Evolutionary conservation across 2,113 vertebrate species (phyloP), one percentile per base, ranked within the genome.

Genomic region (Turnix velox): DNA sequence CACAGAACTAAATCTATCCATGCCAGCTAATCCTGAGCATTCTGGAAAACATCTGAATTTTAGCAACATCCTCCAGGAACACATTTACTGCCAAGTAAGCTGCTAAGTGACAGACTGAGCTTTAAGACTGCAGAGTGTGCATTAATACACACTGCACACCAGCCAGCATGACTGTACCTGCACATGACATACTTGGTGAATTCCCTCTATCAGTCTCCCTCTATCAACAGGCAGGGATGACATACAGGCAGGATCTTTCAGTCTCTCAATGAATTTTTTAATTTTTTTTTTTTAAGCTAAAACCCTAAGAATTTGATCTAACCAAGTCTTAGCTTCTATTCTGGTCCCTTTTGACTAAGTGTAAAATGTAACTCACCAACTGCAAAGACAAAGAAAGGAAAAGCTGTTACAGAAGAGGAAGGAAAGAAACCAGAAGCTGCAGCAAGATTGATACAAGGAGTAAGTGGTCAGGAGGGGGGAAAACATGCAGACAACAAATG

Each of bases 311-410:
- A 81, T 19, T 40, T 45, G 8, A 49, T 39, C 25, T 84, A 61
- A 69, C 8, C 28, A 49, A 86, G 18, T 54, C 90, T 69, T 55
- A 58, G 46, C 37, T 84, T 79, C 58, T 72, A 5, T 10, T 62
- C 39, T 37, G 28, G 23, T 68, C 19, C 27, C 24, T 63, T 59
- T 68, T 28, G 40, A 59, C 37, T 10, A 17, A 88, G 49, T 2
- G 19, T 40, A 66, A 88, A 94, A 80, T 4, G 7, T 25, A 57
- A 67, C 4, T 31, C 1, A 1, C 18, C 35, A 87, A 45, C 19
- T 2, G 4, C 55, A 57, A 88, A 94, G 75, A 96, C 93, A 95
- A 96, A 95, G 92, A 92, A 93, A 94, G 93, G 95, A 94, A 96
- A 90, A 90, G 73, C 54, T 8, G 46, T 25, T 59, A 35, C 10